Base-by-base conservation (phyloP, 2,797 vertebrate genomes). In the Apodemus agrarius region DNA sequence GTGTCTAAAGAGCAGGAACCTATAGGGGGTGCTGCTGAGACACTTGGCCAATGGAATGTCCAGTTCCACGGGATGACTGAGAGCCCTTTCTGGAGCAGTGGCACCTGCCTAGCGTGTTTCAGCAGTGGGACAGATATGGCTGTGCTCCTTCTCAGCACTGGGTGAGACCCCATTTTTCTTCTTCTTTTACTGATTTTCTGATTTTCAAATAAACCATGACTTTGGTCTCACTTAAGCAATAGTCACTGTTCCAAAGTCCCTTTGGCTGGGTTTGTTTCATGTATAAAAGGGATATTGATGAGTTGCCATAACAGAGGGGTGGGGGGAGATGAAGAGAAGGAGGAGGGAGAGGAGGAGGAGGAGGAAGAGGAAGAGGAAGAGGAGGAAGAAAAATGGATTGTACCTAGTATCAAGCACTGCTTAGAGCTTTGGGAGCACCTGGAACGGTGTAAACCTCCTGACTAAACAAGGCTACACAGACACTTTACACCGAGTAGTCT, bases 211-310 rank as follows among this genome's bases (percentile, higher is more conserved):
- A 61, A 17, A 63, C 43, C 90, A 75, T 86, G 19, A 85, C 34
- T 93, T 90, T 87, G 65, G 59, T 76, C 31, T 96, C 46, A 10
- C 54, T 76, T 72, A 37, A 72, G n/a, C n/a, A 90, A 95, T 90
- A 84, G 26, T 86, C 10, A 61, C 59, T 54, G 37, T 40, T 65
- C 22, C 67, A 59, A 88, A 81, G 29, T 87, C 46, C 24, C 83
- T 74, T 34, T 57, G 54, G 54, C 4, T 61, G 31, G 26, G 1
- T 76, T 43, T 59, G 22, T 89, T 89, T 46, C 54, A 61, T 46
- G n/a, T 43, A 85, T 57, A 31, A 59, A 95, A 52, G 61, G 2
- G 19, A 85, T 7, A 69, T 37, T 78, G 57, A 89, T 21, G 87
- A 80, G 17, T 52, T n/a, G 40, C 13, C 46, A 29, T 37, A 49